These are phyloP conservation scores for Trachemys scripta DNA, from an alignment of 2,113 vertebrate genomes.

Conservation along the genomic window DNA sequence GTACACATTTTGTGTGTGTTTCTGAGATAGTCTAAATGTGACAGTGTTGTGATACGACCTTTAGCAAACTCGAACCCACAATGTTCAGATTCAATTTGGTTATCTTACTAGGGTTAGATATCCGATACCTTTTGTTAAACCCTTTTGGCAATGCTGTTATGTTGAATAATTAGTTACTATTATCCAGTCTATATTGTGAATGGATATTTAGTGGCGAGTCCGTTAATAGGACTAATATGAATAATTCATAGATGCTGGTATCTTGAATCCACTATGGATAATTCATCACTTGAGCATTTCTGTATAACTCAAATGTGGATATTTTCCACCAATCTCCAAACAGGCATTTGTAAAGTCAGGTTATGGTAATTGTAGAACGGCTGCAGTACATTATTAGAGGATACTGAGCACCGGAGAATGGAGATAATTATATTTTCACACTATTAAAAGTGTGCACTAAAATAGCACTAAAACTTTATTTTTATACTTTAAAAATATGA, in stretches of 20 bases:
- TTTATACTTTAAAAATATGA: constrained; percentile 43
- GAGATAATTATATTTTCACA: constrained; percentile 62
- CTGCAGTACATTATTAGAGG: constrained; percentile 52
- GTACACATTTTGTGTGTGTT: background rate
- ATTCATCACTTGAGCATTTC: background rate
- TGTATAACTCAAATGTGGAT: accelerated
- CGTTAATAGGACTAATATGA: accelerated
- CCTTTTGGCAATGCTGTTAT: background rate
- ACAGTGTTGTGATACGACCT: background rate
- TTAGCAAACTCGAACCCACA: background rate
- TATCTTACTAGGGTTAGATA: accelerated
- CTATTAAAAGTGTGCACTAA: constrained; percentile 64
- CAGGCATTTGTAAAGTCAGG: background rate
- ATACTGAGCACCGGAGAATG: constrained; percentile 37
- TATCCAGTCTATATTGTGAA: background rate
- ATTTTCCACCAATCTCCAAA: background rate
- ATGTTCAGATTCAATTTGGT: background rate
- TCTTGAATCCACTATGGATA: background rate
- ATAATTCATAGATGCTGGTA: background rate
- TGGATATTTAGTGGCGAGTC: background rate
- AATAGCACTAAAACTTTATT: constrained; percentile 58
- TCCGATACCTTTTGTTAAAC: background rate
- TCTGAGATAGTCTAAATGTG: background rate
- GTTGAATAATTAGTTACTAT: accelerated
- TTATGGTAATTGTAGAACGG: background rate